Conservation (phyloP, 2,888 invertebrate genomes). For the Epirrhoe alternata region DNA sequence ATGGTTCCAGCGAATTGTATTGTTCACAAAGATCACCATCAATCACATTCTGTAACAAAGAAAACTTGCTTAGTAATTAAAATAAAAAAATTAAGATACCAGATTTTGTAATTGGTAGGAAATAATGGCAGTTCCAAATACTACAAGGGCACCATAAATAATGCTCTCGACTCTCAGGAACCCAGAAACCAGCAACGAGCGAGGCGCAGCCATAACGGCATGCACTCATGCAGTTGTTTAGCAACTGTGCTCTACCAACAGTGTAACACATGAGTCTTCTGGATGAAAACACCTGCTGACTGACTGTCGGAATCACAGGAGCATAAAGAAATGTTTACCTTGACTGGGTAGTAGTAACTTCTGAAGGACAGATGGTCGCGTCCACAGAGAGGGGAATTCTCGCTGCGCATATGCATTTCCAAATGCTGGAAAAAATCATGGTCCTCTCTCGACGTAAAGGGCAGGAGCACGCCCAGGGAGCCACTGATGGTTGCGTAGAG, state of each 20-base stretch:
- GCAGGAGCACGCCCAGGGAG: slow-evolving; percentile 95
- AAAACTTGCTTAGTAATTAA: slow-evolving; percentile 9
- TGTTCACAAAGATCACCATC: slow-evolving; percentile 99
- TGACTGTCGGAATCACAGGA: slow-evolving; percentile 64
- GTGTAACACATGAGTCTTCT: slow-evolving; percentile 74
- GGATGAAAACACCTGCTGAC: slow-evolving; percentile 69
- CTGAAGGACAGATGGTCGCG: slow-evolving; percentile 98
- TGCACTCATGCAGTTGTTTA: slow-evolving; percentile 51
- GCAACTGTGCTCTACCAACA: slow-evolving; percentile 71
- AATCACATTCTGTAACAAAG: slow-evolving; percentile 93
- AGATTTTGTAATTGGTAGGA: background rate
- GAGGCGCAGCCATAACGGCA: slow-evolving; percentile 68
- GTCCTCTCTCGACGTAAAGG: slow-evolving; percentile 98
- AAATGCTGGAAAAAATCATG: slow-evolving; percentile 99
- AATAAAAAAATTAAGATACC: background rate
- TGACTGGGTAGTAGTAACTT: slow-evolving; percentile 98
- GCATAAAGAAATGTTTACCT: slow-evolving; percentile 81
- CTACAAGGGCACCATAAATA: slow-evolving; percentile 65
- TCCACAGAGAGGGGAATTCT: slow-evolving; percentile 98
- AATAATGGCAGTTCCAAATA: slow-evolving; percentile 72
- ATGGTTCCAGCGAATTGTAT: slow-evolving; percentile 97
- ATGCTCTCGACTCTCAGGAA: slow-evolving; percentile 79
- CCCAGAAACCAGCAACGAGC: slow-evolving; percentile 52
- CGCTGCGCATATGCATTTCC: slow-evolving; percentile 99
- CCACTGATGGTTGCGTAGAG: slow-evolving; percentile 98